These are phyloP conservation scores for Quadroppia sp. DNA, from an alignment of 2,888 invertebrate genomes.

Conservation along the genomic window DNA sequence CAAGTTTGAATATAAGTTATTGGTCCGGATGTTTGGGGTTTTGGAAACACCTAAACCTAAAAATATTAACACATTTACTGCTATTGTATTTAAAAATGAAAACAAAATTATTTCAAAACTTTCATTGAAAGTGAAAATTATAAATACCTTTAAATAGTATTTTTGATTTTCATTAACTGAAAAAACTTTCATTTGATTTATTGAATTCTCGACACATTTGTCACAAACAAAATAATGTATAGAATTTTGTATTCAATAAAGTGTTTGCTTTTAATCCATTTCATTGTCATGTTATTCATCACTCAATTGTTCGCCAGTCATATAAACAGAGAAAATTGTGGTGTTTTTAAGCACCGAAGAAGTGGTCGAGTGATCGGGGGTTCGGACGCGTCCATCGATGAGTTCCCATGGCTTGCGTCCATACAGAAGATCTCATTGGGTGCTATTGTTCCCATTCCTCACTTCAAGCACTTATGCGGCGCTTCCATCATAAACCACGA, in stretches of 20 bases:
- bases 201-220: too few relatives aligned
- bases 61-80: slow-evolving; percentile 5
- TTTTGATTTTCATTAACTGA: too few relatives aligned
- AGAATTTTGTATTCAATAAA: too few relatives aligned
- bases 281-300: not conserved
- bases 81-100: not conserved
- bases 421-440: slow-evolving; percentile 33
- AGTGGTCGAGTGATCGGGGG: slow-evolving; percentile 36
- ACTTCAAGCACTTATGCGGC: slow-evolving; percentile 39
- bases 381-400: slow-evolving; percentile 35
- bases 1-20: slow-evolving; percentile 27
- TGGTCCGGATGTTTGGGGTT: slow-evolving; percentile 20
- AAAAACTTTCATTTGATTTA: too few relatives aligned
- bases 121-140: not conserved
- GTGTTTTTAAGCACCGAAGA: not conserved
- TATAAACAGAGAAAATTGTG: slow-evolving; percentile 11
- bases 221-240: too few relatives aligned
- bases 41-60: not conserved
- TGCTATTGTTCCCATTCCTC: slow-evolving; percentile 34
- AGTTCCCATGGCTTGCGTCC: slow-evolving; percentile 41
- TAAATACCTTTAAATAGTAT: too few relatives aligned
- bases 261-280: too few relatives aligned
- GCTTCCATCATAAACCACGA: slow-evolving; percentile 39
- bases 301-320: not conserved
- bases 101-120: not conserved